Conservation (phyloP, 2,888 invertebrate species). For the Caenorhabditis imperialis region DNA sequence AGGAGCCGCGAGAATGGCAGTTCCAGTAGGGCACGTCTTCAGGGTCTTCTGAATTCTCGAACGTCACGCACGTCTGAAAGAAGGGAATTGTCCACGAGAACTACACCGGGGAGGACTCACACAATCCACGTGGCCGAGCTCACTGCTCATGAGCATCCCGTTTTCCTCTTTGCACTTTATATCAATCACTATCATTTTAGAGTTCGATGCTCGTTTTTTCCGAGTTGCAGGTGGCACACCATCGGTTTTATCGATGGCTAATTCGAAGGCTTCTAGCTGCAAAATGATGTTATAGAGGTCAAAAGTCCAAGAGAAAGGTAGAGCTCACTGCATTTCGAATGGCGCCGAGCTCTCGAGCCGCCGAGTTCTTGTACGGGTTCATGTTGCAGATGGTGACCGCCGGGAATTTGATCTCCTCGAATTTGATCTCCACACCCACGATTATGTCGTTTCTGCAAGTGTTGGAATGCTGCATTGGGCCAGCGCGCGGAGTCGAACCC, state of each 20-base stretch:
- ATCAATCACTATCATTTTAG: slow-evolving; percentile 23
- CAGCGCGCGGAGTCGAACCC: too few species aligned
- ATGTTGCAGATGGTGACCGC: slow-evolving; percentile 77
- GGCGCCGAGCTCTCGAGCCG: slow-evolving; percentile 68
- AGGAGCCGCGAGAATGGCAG: slow-evolving; percentile 48
- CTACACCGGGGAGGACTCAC: too few species aligned
- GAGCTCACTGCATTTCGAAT: slow-evolving; percentile 71
- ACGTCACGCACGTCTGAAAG: slow-evolving; percentile 59
- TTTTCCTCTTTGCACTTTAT: slow-evolving; percentile 38
- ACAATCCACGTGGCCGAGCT: slow-evolving; percentile 40
- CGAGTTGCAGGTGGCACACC: slow-evolving; percentile 20
- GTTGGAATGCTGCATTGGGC: too few species aligned
- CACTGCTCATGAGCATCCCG: slow-evolving; percentile 37
- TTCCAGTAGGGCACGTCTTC: slow-evolving; percentile 52
- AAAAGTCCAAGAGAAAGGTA: too few species aligned
- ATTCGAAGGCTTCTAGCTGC: slow-evolving; percentile 73
- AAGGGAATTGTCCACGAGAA: too few species aligned
- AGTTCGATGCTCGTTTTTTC: slow-evolving; percentile 31
- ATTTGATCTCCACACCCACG: slow-evolving; percentile 77
- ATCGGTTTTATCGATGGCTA: slow-evolving; percentile 58
- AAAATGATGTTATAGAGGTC: slow-evolving; percentile 30
- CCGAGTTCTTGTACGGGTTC: slow-evolving; percentile 76
- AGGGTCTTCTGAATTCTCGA: slow-evolving; percentile 16
- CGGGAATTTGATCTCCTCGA: slow-evolving; percentile 76
- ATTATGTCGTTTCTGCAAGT: slow-evolving; percentile 76